Percentiles rank a stretch among this genome's conserved stretches.
These are phyloP conservation scores for Orthonyx spaldingii DNA, from an alignment of 2,113 vertebrate species.

Conservation along the genomic window DNA sequence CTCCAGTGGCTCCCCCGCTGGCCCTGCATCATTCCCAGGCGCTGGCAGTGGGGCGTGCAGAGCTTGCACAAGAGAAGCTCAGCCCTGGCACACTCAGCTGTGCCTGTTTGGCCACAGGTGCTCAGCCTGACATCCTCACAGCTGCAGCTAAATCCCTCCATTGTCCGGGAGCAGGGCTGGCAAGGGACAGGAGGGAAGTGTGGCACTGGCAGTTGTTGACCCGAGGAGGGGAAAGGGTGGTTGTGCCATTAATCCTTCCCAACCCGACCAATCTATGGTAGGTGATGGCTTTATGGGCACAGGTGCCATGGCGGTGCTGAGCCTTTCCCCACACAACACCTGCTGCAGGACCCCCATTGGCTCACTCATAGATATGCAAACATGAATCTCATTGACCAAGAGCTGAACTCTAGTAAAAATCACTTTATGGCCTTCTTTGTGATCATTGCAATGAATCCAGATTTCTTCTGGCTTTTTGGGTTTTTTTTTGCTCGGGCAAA, in stretches of 20 bases:
- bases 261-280: accelerated
- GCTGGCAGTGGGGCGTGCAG: accelerated
- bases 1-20: accelerated
- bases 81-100: background rate
- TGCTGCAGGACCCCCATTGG: background rate
- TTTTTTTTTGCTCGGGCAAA: background rate
- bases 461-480: background rate
- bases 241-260: background rate
- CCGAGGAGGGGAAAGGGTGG: background rate
- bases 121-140: background rate
- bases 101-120: background rate
- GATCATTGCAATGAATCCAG: background rate
- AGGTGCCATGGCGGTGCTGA: background rate
- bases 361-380: background rate
- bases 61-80: background rate
- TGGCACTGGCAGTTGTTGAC: background rate
- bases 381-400: conserved; percentile 53
- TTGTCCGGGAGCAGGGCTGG: background rate
- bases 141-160: background rate
- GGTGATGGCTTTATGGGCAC: background rate
- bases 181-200: background rate
- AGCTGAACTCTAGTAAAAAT: conserved; percentile 51
- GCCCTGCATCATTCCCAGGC: background rate
- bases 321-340: background rate
- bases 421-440: conserved; percentile 26